These are phyloP conservation scores for Zaprionus taronus DNA, from an alignment of 1,140 invertebrate species.

Conservation along the genomic window DNA sequence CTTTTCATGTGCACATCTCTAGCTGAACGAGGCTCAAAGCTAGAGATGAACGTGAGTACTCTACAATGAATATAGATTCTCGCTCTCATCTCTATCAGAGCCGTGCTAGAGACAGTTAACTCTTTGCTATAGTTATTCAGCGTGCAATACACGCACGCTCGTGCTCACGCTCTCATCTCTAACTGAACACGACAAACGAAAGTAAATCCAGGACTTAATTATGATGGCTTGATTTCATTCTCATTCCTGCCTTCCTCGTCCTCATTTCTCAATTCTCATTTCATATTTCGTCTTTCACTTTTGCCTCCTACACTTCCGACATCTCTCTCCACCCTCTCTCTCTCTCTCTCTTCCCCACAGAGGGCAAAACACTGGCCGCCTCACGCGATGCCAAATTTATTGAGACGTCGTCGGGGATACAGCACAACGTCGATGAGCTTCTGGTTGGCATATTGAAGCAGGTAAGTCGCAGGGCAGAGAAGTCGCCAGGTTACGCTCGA, in stretches of 20 bases:
- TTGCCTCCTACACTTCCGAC: slow-evolving; percentile 8
- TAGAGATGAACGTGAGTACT: too few relatives aligned
- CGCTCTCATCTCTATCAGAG: too few relatives aligned
- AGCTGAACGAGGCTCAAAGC: too few relatives aligned
- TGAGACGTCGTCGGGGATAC: slow-evolving; percentile 95
- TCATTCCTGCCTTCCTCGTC: slow-evolving; percentile 17
- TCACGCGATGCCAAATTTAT: slow-evolving; percentile 96
- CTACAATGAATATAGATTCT: too few relatives aligned
- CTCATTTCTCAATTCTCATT: slow-evolving; percentile 19
- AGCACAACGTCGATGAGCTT: slow-evolving; percentile 96
- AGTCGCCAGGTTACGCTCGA: slow-evolving; percentile 14
- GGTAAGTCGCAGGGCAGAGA: slow-evolving; percentile 59
- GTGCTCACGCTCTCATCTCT: slow-evolving; percentile 10
- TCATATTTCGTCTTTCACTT: slow-evolving; percentile 32
- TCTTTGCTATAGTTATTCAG: background rate
- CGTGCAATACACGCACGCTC: background rate
- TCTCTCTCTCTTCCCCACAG: slow-evolving; percentile 84
- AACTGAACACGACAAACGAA: background rate
- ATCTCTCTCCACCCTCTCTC: background rate
- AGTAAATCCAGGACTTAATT: slow-evolving; percentile 56
- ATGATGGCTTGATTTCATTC: slow-evolving; percentile 72
- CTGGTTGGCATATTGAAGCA: slow-evolving; percentile 94
- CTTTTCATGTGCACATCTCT: too few relatives aligned
- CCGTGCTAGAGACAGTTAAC: background rate
- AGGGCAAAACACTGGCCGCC: slow-evolving; percentile 93